Base-by-base conservation (phyloP, 1,140 invertebrate species). In the Microplitis demolitor region DNA sequence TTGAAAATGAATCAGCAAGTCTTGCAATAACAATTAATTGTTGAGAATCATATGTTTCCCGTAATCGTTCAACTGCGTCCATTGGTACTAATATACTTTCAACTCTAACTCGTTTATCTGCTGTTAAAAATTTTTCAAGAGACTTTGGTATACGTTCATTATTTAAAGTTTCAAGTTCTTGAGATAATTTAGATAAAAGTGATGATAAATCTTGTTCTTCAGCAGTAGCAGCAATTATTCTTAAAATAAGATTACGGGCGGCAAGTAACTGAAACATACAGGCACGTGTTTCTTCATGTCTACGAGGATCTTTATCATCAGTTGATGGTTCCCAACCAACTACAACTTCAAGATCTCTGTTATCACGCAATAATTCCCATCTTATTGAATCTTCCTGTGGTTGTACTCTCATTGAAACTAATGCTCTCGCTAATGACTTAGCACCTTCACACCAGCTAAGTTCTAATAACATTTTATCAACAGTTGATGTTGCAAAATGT, bases 381-480 rank as follows among this genome's bases (percentile, higher is more conserved):
- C 84, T 78, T 34, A 87, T 87, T 24, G 87, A 83, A 80, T 91
- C 89, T 75, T 89, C 87, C 4, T 86, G 86, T 0, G 89, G 88
- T 78, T 89, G 87, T 63, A 91, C 87, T 56, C 90, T 88, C 89
- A 92, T 90, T 63, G 76, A 80, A 53, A 74, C 76, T 37, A 87
- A 77, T 6, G 81, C 79, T 54, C 78, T 77, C 14, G 83, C 77
- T 4, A 87, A 69, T n/a, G 78, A 69, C 5, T 77, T 72, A 8
- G 76, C 71, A 78, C 75, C 85, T 74, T 85, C 81, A 75, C 87
- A 83, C 76, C 89, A 85, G 37, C 94, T 90, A 71, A 97, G 84
- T 82, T 94, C 93, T 35, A 96, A 86, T 34, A 97, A 84, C 84
- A 94, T 92, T 71, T 92, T 91, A 85, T 97, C 96, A 16, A 94